Evolutionary conservation across 2,888 invertebrate genomes (phyloP).

Genomic region (Oscheius sp.): DNA sequence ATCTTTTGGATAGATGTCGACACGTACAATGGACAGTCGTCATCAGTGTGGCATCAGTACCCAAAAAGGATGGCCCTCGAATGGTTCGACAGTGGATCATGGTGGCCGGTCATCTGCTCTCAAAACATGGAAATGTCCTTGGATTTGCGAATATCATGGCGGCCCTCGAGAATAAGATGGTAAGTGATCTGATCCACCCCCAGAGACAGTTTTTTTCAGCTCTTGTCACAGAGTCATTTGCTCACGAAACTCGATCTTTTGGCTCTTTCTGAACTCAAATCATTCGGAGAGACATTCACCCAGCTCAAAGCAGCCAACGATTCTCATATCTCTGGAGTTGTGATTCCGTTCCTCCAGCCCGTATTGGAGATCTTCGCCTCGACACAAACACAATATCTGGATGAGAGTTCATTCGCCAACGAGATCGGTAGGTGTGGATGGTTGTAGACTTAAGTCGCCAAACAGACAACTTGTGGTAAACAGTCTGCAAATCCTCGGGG

Average conservation of each 20-base stretch:
- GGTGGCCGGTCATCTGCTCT: conserved; percentile 8
- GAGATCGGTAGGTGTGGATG: conserved; percentile 20
- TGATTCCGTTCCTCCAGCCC: conserved; percentile 32
- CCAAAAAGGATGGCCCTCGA: neutral
- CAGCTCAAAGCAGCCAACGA: neutral
- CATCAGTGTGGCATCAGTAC: neutral
- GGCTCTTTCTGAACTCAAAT: neutral
- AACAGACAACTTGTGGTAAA: neutral
- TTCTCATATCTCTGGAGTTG: neutral
- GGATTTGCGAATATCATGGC: conserved; percentile 32
- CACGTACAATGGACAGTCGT: conserved; percentile 26
- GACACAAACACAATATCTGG: conserved; percentile 3
- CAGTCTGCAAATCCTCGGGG: neutral
- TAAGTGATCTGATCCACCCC: neutral
- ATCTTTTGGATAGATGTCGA: conserved; percentile 23
- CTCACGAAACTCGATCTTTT: conserved; percentile 12
- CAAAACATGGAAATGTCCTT: conserved; percentile 19
- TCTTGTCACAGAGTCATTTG: conserved; percentile 14
- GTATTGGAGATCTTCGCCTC: conserved; percentile 25
- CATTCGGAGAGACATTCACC: neutral
- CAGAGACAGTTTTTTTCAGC: conserved; percentile 9
- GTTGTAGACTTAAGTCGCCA: no score
- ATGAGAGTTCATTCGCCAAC: conserved; percentile 19
- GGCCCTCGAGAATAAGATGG: conserved; percentile 28
- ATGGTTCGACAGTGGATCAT: conserved; percentile 29